These are phyloP conservation scores for Cinclus cinclus DNA, from an alignment of 2,113 vertebrate species.

Conservation along the genomic window DNA sequence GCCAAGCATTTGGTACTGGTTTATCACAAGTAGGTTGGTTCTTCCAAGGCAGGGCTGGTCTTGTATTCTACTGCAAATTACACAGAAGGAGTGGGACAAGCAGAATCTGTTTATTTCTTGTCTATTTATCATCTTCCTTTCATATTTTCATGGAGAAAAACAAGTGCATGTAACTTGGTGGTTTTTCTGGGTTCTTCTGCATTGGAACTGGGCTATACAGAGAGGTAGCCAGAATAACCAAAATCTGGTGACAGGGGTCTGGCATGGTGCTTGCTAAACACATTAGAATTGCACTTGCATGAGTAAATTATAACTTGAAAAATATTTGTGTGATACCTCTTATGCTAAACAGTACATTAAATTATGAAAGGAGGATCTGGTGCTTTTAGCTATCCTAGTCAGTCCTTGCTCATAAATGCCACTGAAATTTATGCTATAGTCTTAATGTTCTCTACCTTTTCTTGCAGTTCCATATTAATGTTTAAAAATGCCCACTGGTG, in stretches of 20 bases:
- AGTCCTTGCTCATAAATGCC: neutral
- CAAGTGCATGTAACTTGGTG: accelerated
- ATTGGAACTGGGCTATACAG: neutral
- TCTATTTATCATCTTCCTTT: neutral
- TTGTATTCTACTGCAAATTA: neutral
- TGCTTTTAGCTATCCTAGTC: neutral
- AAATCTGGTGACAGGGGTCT: neutral
- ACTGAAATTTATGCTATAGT: neutral
- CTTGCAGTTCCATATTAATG: neutral
- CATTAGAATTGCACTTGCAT: accelerated
- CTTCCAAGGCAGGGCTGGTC: neutral
- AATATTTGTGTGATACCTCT: neutral
- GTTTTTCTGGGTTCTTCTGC: neutral
- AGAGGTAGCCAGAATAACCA: neutral
- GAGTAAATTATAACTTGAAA: neutral
- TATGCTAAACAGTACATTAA: neutral
- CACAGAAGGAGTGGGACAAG: neutral
- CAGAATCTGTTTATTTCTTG: neutral
- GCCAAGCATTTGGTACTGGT: neutral
- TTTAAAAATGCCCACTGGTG: neutral
- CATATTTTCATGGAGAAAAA: neutral
- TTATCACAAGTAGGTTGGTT: neutral
- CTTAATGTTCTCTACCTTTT: neutral
- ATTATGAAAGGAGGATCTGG: neutral
- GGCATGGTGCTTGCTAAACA: neutral